phyloP scores from a whole-genome alignment of 1,140 invertebrate species.

The Cotesia typhae region DNA sequence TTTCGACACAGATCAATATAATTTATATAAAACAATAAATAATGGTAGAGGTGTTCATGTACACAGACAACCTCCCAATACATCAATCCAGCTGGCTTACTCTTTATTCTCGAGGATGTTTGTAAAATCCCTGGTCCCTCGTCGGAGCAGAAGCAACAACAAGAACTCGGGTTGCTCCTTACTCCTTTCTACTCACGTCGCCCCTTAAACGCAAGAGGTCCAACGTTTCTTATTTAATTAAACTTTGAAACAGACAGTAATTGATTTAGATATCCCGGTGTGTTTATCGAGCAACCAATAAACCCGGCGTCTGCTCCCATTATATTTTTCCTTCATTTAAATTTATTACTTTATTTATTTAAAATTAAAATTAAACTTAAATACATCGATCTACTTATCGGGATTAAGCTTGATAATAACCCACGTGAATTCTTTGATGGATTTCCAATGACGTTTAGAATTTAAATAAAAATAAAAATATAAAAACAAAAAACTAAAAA shows the following conservation, averaged over 20 bases:
- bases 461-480: too few relatives aligned
- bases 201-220: not conserved
- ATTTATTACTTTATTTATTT: constrained; percentile 9
- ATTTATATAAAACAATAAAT: constrained; percentile 3
- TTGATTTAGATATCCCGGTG: constrained; percentile 13
- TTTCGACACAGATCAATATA: not conserved
- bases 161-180: not conserved
- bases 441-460: too few relatives aligned
- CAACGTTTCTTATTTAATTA: constrained; percentile 16
- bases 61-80: not conserved
- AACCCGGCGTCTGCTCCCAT: not conserved
- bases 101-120: constrained; percentile 3
- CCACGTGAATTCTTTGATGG: too few relatives aligned
- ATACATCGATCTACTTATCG: too few relatives aligned
- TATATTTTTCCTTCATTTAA: constrained; percentile 5
- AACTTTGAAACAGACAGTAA: constrained; percentile 19
- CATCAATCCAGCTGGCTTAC: not conserved
- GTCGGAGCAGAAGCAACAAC: not conserved
- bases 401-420: too few relatives aligned
- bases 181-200: constrained; percentile 4
- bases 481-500: too few relatives aligned
- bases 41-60: not conserved
- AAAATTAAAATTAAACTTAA: not conserved
- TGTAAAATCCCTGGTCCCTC: not conserved
- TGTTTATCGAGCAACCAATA: constrained; percentile 18